Conservation (phyloP, 35 echinoderm and acorn worm species). For the Holothuria glaberrima region DNA sequence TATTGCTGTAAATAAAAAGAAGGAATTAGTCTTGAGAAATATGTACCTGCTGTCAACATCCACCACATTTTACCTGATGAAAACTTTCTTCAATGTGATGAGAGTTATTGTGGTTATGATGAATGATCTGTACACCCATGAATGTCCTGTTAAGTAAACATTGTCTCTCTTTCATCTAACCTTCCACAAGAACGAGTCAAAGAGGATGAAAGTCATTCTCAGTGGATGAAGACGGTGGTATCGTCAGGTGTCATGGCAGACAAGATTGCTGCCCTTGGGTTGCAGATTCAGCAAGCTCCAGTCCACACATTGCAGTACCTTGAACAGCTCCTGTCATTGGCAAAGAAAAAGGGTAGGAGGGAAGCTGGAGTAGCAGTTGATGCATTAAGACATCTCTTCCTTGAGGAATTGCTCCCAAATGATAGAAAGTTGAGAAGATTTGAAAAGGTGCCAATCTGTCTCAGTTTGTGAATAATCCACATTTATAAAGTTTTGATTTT, state of each 20-base stretch:
- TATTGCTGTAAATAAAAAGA: too few relatives aligned
- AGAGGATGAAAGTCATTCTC: constrained; percentile 55
- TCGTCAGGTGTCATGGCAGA: constrained; percentile 86
- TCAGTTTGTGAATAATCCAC: too few relatives aligned
- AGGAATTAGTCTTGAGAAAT: too few relatives aligned
- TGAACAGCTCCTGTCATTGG: constrained; percentile 82
- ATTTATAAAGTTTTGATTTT: too few relatives aligned
- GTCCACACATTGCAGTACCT: constrained; percentile 76
- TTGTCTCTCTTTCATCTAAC: too few relatives aligned
- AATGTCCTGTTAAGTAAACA: too few relatives aligned
- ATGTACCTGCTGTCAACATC: too few relatives aligned
- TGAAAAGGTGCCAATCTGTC: constrained; percentile 66
- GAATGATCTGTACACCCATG: too few relatives aligned
- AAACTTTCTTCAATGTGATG: too few relatives aligned
- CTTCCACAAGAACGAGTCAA: constrained; percentile 43
- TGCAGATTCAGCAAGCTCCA: constrained; percentile 78
- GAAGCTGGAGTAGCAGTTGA: constrained; percentile 84
- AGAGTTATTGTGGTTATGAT: too few relatives aligned
- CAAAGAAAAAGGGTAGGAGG: constrained; percentile 89
- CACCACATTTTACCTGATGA: too few relatives aligned
- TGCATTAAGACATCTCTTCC: constrained; percentile 80
- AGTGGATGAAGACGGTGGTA: constrained; percentile 97
- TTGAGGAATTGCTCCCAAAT: constrained; percentile 80
- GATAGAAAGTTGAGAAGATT: constrained; percentile 84
- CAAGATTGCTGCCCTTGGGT: constrained; percentile 85